A percentile compares a stretch with the other conserved stretches of the same genome.
These are phyloP conservation scores for Campopleginae sp. DNA, from an alignment of 2,888 invertebrate species.

Conservation along the genomic window DNA sequence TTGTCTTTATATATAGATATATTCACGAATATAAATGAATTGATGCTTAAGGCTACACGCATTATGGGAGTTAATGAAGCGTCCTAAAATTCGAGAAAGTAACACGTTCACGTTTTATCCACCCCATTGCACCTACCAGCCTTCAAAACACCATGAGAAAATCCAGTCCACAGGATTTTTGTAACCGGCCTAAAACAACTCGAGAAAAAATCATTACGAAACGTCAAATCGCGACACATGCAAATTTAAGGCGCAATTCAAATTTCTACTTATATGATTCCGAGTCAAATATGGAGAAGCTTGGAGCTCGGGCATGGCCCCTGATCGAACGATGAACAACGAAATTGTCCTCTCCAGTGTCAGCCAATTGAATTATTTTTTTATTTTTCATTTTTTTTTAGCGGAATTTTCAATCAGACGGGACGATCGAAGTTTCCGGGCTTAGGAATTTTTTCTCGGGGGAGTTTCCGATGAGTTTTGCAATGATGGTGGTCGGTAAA, in stretches of 20 bases:
- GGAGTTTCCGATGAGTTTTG: neutral
- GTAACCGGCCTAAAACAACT: neutral
- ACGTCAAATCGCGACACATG: neutral
- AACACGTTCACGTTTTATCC: constrained; percentile 82
- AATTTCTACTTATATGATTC: too few species aligned
- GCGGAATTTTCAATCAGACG: too few species aligned
- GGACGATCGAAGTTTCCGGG: neutral
- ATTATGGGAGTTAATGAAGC: constrained; percentile 79
- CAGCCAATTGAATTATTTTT: too few species aligned
- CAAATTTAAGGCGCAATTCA: neutral
- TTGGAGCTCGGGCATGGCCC: too few species aligned
- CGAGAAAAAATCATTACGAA: constrained; percentile 22
- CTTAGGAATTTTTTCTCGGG: neutral
- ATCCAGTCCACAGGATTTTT: constrained; percentile 40
- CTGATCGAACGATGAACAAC: too few species aligned
- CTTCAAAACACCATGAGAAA: constrained; percentile 62
- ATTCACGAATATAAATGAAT: neutral
- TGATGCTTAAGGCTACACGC: neutral
- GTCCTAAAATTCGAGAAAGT: constrained; percentile 81
- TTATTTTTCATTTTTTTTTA: too few species aligned
- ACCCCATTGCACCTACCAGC: constrained; percentile 76
- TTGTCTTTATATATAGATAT: constrained; percentile 20
- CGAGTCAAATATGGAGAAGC: too few species aligned
- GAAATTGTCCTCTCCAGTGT: too few species aligned
- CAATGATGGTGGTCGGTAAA: neutral